These are phyloP conservation scores for Megaceryle alcyon DNA, from an alignment of 2,797 vertebrate genomes.

Conservation along the genomic window DNA sequence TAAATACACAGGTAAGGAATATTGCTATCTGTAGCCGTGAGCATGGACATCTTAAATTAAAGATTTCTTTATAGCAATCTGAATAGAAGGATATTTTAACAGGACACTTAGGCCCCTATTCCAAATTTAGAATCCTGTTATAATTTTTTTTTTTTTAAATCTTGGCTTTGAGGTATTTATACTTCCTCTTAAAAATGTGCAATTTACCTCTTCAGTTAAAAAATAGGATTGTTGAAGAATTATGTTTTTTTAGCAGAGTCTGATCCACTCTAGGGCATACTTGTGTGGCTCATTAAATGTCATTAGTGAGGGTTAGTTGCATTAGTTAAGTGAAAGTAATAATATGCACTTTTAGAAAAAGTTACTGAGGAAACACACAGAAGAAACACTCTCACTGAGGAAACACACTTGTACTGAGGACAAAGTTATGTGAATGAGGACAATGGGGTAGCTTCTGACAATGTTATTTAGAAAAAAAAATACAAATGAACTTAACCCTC, in stretches of 20 bases:
- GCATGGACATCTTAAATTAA: neutral
- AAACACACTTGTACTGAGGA: neutral
- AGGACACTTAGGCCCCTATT: neutral
- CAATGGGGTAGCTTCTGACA: neutral
- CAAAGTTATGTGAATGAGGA: neutral
- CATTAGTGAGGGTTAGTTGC: slow-evolving; percentile 10
- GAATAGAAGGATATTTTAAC: neutral
- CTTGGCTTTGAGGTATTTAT: slow-evolving; percentile 10
- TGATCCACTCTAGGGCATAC: slow-evolving; percentile 3
- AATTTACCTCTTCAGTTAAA: slow-evolving; percentile 3
- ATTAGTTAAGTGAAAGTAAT: slow-evolving; percentile 26
- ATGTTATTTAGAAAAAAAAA: slow-evolving; percentile 17
- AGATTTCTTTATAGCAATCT: neutral
- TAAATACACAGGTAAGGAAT: neutral
- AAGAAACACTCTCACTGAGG: too few relatives aligned
- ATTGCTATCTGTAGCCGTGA: neutral
- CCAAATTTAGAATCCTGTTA: neutral
- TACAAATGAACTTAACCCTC: slow-evolving; percentile 31
- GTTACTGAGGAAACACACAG: neutral
- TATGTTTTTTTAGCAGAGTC: neutral
- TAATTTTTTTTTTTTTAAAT: neutral
- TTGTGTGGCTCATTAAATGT: slow-evolving; percentile 17
- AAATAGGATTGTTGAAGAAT: neutral
- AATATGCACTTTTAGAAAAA: slow-evolving; percentile 5
- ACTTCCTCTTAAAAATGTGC: neutral